These are phyloP conservation scores for Prionailurus bengalensis DNA, from an alignment of 2,113 vertebrate species.

Conservation along the genomic window DNA sequence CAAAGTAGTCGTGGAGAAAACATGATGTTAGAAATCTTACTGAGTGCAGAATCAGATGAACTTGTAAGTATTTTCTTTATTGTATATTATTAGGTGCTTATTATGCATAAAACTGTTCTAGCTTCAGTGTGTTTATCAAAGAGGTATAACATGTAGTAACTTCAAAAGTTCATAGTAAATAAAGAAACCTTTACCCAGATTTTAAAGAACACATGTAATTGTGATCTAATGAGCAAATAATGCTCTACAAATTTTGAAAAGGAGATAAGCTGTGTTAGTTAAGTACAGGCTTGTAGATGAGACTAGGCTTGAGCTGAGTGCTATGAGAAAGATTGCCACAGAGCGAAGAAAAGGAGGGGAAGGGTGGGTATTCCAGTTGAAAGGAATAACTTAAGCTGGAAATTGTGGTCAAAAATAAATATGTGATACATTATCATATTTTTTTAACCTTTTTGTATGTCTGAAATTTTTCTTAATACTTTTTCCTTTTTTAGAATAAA, in stretches of 20 bases:
- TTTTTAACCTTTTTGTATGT: slow-evolving; percentile 24
- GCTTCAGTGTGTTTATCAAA: background rate
- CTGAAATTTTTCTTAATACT: slow-evolving; percentile 38
- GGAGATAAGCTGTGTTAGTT: background rate
- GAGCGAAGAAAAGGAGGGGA: background rate
- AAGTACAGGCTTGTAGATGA: background rate
- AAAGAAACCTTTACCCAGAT: background rate
- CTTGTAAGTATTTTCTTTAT: slow-evolving; percentile 86
- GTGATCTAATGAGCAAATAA: background rate
- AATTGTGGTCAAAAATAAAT: background rate
- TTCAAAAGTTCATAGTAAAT: background rate
- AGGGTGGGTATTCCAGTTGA: background rate
- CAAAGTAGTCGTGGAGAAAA: slow-evolving; percentile 98
- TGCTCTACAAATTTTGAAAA: background rate
- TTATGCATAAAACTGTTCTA: background rate
- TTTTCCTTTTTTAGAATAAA: slow-evolving; percentile 50
- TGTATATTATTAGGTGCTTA: background rate
- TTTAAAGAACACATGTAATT: slow-evolving; percentile 24
- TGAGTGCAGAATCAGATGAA: slow-evolving; percentile 86
- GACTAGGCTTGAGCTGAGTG: background rate
- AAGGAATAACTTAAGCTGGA: background rate
- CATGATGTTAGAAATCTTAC: slow-evolving; percentile 95
- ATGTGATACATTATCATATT: background rate
- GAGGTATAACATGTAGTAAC: background rate
- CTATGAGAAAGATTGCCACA: background rate